These are phyloP conservation scores for Microtus oregoni DNA, from an alignment of 2,113 vertebrate species.

Conservation along the genomic window DNA sequence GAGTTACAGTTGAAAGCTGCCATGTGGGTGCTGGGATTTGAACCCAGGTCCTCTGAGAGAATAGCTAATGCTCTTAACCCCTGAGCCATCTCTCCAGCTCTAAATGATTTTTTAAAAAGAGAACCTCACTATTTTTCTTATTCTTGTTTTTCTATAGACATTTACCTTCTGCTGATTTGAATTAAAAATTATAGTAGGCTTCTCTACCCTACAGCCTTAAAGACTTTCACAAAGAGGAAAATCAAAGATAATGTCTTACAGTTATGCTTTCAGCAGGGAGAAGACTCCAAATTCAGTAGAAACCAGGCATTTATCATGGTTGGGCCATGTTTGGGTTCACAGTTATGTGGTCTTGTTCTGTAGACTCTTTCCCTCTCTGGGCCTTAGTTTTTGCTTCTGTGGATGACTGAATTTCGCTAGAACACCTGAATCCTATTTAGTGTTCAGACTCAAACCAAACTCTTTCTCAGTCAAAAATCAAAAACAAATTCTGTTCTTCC, in stretches of 20 bases:
- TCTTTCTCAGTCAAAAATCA: slow-evolving; percentile 7
- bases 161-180: neutral
- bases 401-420: neutral
- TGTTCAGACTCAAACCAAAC: slow-evolving; percentile 42
- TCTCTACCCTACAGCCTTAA: neutral
- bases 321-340: neutral
- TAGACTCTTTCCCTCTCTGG: neutral
- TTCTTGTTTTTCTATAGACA: neutral
- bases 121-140: neutral
- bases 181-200: neutral
- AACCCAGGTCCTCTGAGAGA: no score
- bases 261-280: neutral
- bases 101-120: neutral
- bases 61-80: no score
- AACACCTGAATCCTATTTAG: slow-evolving; percentile 4
- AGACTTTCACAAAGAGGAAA: neutral
- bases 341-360: neutral
- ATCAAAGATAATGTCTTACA: neutral
- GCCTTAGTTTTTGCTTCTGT: slow-evolving; percentile 22
- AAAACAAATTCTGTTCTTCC: slow-evolving; percentile 43
- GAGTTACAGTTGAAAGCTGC: no score
- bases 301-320: neutral
- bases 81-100: no score
- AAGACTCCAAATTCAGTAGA: neutral
- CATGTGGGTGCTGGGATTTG: no score